These are phyloP conservation scores for Periplaneta americana DNA, from an alignment of 1,140 invertebrate genomes.

Conservation along the genomic window DNA sequence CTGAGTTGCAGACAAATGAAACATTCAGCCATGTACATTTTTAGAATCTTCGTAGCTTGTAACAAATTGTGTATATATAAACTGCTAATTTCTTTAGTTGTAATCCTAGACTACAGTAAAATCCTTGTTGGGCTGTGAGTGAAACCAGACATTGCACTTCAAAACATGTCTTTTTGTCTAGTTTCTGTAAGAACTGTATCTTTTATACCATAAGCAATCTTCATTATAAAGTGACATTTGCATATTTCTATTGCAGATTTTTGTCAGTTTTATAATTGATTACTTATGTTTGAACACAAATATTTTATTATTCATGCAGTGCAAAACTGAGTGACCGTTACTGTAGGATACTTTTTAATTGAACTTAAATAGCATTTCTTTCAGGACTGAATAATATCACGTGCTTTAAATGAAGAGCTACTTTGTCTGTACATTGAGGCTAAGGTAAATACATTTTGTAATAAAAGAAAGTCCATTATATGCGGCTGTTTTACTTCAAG, in stretches of 20 bases:
- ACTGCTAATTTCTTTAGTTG: not conserved
- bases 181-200: not conserved
- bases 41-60: not conserved
- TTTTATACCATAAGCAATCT: too few species aligned
- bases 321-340: not conserved
- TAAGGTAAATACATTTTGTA: too few species aligned
- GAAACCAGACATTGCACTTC: not conserved
- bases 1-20: not conserved
- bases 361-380: too few species aligned
- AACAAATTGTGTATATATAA: not conserved
- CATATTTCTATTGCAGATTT: not conserved
- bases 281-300: not conserved
- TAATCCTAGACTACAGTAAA: not conserved
- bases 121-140: not conserved
- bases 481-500: too few species aligned
- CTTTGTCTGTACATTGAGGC: too few species aligned
- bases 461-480: too few species aligned
- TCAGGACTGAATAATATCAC: too few species aligned
- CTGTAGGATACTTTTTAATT: too few species aligned
- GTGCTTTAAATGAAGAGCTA: too few species aligned
- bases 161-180: not conserved
- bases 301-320: not conserved
- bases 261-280: not conserved
- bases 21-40: not conserved
- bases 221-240: not conserved